Evolutionary conservation across 1,140 invertebrate species (phyloP).

Genomic region (Drosophila paulistorum): DNA sequence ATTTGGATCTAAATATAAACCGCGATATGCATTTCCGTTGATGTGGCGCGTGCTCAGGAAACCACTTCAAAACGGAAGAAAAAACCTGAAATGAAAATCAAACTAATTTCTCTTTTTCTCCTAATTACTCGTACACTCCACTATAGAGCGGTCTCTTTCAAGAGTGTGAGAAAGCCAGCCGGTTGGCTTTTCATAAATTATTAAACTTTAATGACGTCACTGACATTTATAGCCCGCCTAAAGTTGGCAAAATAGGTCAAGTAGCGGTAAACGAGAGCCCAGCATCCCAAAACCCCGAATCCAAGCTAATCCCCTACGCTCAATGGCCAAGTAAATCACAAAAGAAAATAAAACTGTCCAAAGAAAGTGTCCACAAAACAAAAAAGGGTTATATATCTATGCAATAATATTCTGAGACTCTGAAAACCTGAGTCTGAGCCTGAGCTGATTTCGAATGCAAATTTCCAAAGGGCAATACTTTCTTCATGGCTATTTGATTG

Average conservation of each 20-base stretch:
- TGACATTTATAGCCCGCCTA: conserved; percentile 70
- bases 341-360: conserved; percentile 80
- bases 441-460: conserved; percentile 77
- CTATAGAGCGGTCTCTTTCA: conserved; percentile 17
- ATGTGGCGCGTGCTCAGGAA: conserved; percentile 63
- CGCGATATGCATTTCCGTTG: conserved; percentile 59
- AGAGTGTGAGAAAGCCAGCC: conserved; percentile 18
- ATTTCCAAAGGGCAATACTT: conserved; percentile 28
- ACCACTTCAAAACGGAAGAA: conserved; percentile 26
- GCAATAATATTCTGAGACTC: neutral
- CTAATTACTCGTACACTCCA: conserved; percentile 51
- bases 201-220: conserved; percentile 74
- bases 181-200: conserved; percentile 73
- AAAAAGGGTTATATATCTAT: conserved; percentile 44
- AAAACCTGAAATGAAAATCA: conserved; percentile 65
- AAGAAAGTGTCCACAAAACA: conserved; percentile 69
- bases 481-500: conserved; percentile 70
- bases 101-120: conserved; percentile 60
- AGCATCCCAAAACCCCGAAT: conserved; percentile 41
- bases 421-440: neutral
- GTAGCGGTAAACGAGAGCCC: conserved; percentile 67
- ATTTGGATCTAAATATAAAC: conserved; percentile 46
- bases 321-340: conserved; percentile 76
- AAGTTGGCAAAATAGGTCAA: conserved; percentile 79
- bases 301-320: conserved; percentile 40